phyloP scores from a whole-genome alignment of 53 echinoderm and acorn worm species.

The Stichopus horrens region DNA sequence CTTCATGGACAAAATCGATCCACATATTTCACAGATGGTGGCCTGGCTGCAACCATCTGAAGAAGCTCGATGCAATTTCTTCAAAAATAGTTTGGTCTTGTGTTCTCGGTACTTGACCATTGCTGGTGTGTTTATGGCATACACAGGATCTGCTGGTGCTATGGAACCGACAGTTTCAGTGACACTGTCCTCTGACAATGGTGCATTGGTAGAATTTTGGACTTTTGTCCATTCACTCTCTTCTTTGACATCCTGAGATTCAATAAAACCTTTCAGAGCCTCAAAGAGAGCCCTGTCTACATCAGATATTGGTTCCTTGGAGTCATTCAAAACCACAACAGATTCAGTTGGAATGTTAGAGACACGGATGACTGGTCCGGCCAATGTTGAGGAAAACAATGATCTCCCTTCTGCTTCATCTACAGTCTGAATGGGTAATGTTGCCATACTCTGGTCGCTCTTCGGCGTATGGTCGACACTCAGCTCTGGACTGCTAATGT shows the following conservation, averaged over 20 bases:
- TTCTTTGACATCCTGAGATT: background rate
- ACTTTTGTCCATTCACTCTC: background rate
- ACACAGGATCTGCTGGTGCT: background rate
- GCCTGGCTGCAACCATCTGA: background rate
- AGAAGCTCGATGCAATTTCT: background rate
- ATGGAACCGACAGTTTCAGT: background rate
- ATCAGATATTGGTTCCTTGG: constrained; percentile 7
- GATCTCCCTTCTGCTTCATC: background rate
- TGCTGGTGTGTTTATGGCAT: constrained; percentile 35
- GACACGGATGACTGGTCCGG: background rate
- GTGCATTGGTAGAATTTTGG: background rate
- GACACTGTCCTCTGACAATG: background rate
- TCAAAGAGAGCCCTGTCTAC: constrained; percentile 38
- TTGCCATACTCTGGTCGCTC: no score
- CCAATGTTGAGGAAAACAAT: background rate
- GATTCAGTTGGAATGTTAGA: background rate
- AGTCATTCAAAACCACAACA: constrained; percentile 3
- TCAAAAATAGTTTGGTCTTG: background rate
- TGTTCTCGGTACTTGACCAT: constrained; percentile 34
- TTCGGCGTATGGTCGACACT: background rate
- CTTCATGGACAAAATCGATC: background rate
- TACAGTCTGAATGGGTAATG: background rate
- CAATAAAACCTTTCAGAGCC: constrained; percentile 34
- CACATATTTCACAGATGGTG: constrained; percentile 33
- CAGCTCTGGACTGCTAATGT: background rate